phyloP scores from a whole-genome alignment of 1,140 invertebrate species.

The Zophobas morio region DNA sequence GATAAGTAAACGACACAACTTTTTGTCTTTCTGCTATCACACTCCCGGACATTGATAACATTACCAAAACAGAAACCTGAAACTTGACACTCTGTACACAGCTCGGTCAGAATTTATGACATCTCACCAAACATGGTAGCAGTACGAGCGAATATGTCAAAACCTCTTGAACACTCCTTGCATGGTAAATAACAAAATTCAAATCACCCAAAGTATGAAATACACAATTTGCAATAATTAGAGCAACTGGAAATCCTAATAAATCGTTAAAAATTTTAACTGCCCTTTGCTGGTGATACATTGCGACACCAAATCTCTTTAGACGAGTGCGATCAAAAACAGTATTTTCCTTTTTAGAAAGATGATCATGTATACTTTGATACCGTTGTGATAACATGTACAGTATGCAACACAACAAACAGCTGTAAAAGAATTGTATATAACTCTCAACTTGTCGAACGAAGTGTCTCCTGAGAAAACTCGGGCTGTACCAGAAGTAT shows the following conservation, averaged over 20 bases:
- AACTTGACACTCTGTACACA: background rate
- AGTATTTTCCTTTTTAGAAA: background rate
- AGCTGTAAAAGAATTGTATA: background rate
- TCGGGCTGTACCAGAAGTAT: background rate
- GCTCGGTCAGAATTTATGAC: background rate
- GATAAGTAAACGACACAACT: background rate
- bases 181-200: background rate
- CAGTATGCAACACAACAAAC: background rate
- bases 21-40: constrained; percentile 9
- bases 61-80: background rate
- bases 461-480: background rate
- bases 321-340: background rate
- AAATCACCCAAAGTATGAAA: background rate
- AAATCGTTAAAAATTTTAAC: background rate
- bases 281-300: background rate
- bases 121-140: background rate
- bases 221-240: background rate
- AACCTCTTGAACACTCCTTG: background rate
- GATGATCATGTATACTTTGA: background rate
- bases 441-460: background rate
- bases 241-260: background rate
- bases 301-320: background rate
- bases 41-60: background rate
- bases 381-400: background rate
- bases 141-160: background rate